Evolutionary conservation across 2,888 invertebrate species (phyloP).

Genomic region (Polymixis flavicincta): DNA sequence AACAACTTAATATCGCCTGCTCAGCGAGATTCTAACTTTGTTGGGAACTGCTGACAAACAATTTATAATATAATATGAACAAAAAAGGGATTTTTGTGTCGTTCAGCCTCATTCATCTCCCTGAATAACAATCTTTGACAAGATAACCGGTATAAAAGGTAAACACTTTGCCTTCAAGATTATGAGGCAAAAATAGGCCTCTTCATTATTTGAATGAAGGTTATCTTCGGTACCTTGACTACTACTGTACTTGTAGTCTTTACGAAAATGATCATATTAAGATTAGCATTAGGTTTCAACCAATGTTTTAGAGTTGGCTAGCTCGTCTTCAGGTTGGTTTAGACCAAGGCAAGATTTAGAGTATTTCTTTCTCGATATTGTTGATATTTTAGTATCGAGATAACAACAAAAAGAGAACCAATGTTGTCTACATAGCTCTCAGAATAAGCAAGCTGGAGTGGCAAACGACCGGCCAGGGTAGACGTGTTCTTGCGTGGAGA

Average conservation of each 20-base stretch:
- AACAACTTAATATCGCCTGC: conserved; percentile 60
- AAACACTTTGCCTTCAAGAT: conserved; percentile 50
- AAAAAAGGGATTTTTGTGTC: conserved; percentile 49
- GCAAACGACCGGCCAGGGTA: no score
- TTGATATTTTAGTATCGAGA: background rate
- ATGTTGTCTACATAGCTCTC: no score
- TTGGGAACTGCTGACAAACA: conserved; percentile 58
- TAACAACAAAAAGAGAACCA: background rate
- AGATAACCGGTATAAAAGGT: conserved; percentile 58
- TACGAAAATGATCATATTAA: background rate
- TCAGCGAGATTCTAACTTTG: conserved; percentile 56
- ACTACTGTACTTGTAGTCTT: conserved; percentile 3
- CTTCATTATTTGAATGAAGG: conserved; percentile 29
- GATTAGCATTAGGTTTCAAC: conserved; percentile 3
- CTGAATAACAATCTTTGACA: conserved; percentile 51
- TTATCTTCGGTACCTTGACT: conserved; percentile 13
- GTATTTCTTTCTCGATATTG: background rate
- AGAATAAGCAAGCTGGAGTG: no score
- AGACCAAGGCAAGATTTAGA: background rate
- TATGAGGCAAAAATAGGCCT: conserved; percentile 41
- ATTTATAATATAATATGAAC: conserved; percentile 60
- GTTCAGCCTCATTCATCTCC: conserved; percentile 50
- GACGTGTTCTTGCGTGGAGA: no score
- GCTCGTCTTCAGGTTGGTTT: background rate
- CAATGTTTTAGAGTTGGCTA: background rate